Percentiles rank a stretch among this genome's conserved stretches.
phyloP scores from a whole-genome alignment of 2,113 vertebrate species.

The Echinops telfairi region DNA sequence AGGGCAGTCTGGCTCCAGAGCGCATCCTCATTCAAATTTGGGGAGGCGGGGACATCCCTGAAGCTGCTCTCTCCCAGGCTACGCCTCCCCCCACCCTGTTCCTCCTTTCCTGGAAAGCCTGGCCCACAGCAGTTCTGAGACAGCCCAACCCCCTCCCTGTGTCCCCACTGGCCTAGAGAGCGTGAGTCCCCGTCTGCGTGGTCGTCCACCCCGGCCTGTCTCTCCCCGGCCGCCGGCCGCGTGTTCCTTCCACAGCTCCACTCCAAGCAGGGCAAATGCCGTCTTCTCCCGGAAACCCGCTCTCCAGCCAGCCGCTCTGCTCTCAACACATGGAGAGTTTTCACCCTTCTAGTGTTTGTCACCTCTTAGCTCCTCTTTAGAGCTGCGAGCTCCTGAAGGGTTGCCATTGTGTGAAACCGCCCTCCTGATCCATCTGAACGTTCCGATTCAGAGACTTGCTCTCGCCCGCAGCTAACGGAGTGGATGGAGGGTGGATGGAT shows the following conservation, averaged over 20 bases:
- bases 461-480: background rate
- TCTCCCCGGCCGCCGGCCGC: background rate
- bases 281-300: background rate
- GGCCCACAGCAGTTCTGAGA: background rate
- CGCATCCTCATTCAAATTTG: background rate
- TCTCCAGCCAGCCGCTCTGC: background rate
- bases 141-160: background rate
- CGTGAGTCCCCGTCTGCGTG: accelerated
- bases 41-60: background rate
- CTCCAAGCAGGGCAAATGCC: background rate
- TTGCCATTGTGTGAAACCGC: no score
- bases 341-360: background rate
- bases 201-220: background rate
- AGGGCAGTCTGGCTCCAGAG: background rate
- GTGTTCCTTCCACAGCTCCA: background rate
- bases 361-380: background rate
- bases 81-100: background rate
- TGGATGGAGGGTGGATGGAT: background rate
- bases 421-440: background rate
- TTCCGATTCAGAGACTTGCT: background rate
- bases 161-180: background rate
- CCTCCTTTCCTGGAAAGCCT: background rate
- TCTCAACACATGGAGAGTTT: background rate
- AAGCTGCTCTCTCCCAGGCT: background rate
- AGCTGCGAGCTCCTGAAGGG: background rate